Conservation (phyloP, 2,113 vertebrate species). For the Microcebus jonahi region DNA sequence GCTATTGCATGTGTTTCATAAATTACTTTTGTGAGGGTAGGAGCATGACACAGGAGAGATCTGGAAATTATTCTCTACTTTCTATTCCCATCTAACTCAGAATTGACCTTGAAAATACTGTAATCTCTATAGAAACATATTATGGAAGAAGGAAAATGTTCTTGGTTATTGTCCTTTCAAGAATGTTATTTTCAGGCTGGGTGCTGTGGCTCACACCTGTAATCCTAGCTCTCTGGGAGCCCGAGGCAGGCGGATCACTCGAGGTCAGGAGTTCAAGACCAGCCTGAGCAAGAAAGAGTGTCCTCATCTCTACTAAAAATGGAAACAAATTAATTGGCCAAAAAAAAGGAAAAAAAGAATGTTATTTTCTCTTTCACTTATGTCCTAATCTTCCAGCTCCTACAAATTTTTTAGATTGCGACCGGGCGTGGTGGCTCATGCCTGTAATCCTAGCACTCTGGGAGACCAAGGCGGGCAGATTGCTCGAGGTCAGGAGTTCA, state of each 20-base stretch:
- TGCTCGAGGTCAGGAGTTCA: no score
- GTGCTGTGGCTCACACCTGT: no score
- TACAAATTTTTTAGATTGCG: neutral
- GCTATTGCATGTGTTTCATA: neutral
- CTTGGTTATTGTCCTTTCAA: neutral
- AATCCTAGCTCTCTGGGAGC: no score
- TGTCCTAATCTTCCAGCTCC: neutral
- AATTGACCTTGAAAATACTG: neutral
- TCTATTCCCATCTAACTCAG: neutral
- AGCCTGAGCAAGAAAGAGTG: no score
- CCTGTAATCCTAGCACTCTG: no score
- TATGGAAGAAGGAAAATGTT: neutral
- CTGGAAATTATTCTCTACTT: conserved; percentile 5
- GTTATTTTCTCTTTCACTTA: neutral
- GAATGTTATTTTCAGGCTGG: neutral
- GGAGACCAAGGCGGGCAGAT: no score
- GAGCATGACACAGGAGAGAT: neutral
- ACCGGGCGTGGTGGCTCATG: no score
- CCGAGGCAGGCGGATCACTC: no score
- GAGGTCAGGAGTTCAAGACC: no score
- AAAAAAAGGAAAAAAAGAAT: neutral
- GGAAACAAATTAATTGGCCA: no score
- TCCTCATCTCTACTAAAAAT: no score
- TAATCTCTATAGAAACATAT: neutral
- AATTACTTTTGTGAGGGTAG: neutral